phyloP scores from a whole-genome alignment of 2,888 invertebrate genomes.

The Molorchus minor region DNA sequence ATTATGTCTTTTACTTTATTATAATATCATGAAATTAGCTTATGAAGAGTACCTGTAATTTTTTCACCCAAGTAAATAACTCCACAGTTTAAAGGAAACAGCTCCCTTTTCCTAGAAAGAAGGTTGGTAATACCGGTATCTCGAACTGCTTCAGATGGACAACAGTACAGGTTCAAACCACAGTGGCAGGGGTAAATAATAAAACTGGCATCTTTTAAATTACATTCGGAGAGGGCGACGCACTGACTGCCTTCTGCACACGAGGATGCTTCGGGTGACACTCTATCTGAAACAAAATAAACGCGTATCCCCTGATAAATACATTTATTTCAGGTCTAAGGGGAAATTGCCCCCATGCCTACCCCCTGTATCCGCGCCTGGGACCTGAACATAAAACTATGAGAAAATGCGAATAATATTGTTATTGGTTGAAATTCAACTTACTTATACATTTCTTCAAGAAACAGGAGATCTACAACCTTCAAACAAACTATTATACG shows the following conservation, averaged over 20 bases:
- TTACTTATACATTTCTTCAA: too few species aligned
- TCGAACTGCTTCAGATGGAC: slow-evolving; percentile 28
- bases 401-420: too few species aligned
- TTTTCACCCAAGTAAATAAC: slow-evolving; percentile 31
- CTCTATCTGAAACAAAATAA: slow-evolving; percentile 24
- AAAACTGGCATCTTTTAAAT: slow-evolving; percentile 12
- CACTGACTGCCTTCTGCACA: slow-evolving; percentile 29
- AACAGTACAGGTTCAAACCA: slow-evolving; percentile 43
- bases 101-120: slow-evolving; percentile 26
- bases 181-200: slow-evolving; percentile 43
- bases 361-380: too few species aligned
- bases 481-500: too few species aligned
- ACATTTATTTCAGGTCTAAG: too few species aligned
- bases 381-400: too few species aligned
- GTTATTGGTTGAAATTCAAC: too few species aligned
- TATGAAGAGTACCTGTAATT: slow-evolving; percentile 34
- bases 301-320: too few species aligned
- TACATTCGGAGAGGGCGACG: slow-evolving; percentile 35
- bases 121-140: slow-evolving; percentile 21
- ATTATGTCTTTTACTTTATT: too few species aligned
- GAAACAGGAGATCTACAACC: too few species aligned
- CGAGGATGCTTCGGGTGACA: slow-evolving; percentile 17
- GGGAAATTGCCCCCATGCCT: too few species aligned
- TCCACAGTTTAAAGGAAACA: slow-evolving; percentile 40
- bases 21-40: too few species aligned